A percentile compares a stretch with the other conserved stretches of the same genome.
These are phyloP conservation scores for Sebastes hubbsi DNA, from an alignment of 2,797 vertebrate genomes.

Conservation along the genomic window DNA sequence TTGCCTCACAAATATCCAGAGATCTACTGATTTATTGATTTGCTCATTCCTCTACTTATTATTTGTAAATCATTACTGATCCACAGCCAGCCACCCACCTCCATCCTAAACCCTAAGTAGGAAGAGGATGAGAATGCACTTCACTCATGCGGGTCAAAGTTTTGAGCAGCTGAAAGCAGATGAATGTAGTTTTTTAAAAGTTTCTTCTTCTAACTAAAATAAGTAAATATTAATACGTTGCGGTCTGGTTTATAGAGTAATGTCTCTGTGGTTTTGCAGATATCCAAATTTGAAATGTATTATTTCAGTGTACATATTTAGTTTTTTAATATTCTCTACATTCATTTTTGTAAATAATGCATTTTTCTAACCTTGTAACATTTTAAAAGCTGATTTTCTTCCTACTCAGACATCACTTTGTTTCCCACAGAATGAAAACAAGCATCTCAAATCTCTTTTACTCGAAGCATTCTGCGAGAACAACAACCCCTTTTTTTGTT, in stretches of 20 bases:
- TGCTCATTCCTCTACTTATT: constrained; percentile 81
- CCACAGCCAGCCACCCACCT: constrained; percentile 62
- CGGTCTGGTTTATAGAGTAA: not conserved
- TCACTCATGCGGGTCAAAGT: constrained; percentile 8
- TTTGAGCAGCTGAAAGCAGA: constrained; percentile 10
- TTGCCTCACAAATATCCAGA: constrained; percentile 75
- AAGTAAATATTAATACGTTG: not conserved
- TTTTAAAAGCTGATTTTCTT: not conserved
- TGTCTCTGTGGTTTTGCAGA: not conserved
- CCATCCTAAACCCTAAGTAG: constrained; percentile 21
- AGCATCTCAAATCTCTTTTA: not conserved
- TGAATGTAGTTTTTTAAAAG: constrained; percentile 20
- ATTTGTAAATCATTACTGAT: constrained; percentile 83
- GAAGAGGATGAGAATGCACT: constrained; percentile 17
- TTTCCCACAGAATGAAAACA: not conserved
- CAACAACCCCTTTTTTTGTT: constrained; percentile 2
- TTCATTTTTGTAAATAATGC: constrained; percentile 10
- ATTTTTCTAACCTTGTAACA: not conserved
- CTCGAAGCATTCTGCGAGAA: not conserved
- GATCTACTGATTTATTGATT: constrained; percentile 87
- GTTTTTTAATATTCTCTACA: not conserved
- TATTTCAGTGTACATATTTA: not conserved
- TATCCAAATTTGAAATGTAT: not conserved
- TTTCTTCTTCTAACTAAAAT: not conserved
- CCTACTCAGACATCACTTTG: not conserved